Conservation (phyloP, 1,140 invertebrate species). For the Pararge aegeria region DNA sequence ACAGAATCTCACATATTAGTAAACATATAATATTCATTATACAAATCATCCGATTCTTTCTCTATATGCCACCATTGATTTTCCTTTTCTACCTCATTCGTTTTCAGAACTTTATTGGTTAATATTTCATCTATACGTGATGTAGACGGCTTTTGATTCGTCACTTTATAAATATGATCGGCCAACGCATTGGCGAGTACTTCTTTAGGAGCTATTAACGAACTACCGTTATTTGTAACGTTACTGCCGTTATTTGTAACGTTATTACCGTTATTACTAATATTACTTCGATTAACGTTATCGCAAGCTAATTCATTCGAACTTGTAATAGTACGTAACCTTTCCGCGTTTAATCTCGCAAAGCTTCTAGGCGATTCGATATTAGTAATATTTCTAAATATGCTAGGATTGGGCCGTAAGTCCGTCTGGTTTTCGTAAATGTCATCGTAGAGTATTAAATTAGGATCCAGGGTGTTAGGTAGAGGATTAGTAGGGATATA, state of each 20-base stretch:
- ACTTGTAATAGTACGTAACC: conserved; percentile 61
- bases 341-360: conserved; percentile 71
- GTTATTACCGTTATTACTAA: conserved; percentile 11
- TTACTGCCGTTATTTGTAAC: too few species aligned
- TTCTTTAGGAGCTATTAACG: conserved; percentile 68
- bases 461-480: conserved; percentile 50
- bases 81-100: conserved; percentile 52
- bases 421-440: conserved; percentile 36
- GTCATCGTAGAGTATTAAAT: conserved; percentile 35
- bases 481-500: conserved; percentile 64
- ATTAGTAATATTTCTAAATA: conserved; percentile 66
- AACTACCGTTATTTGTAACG: conserved; percentile 12
- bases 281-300: conserved; percentile 29
- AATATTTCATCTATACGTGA: conserved; percentile 73
- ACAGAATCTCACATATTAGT: conserved; percentile 33
- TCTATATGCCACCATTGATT: conserved; percentile 63
- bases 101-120: conserved; percentile 70
- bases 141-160: conserved; percentile 77
- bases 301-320: conserved; percentile 53
- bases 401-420: conserved; percentile 35
- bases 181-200: conserved; percentile 69
- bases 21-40: conserved; percentile 66
- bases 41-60: conserved; percentile 54
- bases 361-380: conserved; percentile 64
- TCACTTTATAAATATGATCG: conserved; percentile 78